phyloP scores from a whole-genome alignment of 2,888 invertebrate species.

The Globia sparganii region DNA sequence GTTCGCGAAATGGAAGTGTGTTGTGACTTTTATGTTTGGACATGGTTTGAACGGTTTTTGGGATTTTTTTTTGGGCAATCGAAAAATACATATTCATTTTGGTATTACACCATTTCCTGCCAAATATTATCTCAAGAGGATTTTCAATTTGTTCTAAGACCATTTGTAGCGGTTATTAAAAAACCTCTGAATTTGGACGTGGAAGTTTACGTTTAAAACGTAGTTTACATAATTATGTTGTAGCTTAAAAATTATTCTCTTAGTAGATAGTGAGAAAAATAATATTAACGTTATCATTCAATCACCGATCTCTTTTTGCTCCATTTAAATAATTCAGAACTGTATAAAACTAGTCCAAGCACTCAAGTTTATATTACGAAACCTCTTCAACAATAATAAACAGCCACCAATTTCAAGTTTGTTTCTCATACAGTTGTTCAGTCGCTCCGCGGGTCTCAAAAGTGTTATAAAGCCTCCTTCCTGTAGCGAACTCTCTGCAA shows the following conservation, averaged over 20 bases:
- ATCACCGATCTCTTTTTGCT: not conserved
- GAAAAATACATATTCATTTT: not conserved
- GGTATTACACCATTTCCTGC: not conserved
- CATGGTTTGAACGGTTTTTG: constrained; percentile 40
- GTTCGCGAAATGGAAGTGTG: constrained; percentile 36
- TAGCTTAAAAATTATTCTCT: not conserved
- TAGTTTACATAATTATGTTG: not conserved
- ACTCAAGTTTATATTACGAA: constrained; percentile 23
- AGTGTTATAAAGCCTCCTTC: constrained; percentile 57
- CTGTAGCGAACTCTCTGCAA: constrained; percentile 28
- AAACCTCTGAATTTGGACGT: not conserved
- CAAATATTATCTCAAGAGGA: not conserved
- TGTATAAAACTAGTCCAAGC: not conserved
- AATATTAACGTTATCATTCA: not conserved
- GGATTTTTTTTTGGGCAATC: not conserved
- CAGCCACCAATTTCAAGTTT: constrained; percentile 54
- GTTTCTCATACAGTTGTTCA: constrained; percentile 29
- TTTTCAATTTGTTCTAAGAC: not conserved
- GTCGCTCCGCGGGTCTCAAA: constrained; percentile 34
- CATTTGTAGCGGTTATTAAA: not conserved
- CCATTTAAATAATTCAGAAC: not conserved
- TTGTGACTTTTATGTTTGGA: constrained; percentile 38
- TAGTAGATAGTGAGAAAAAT: not conserved
- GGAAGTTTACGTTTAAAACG: not conserved
- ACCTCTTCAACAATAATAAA: constrained; percentile 46